A percentile compares a stretch with the other conserved stretches of the same genome.
These are phyloP conservation scores for Ostrea denselamellosa DNA, from an alignment of 1,140 invertebrate genomes.

Conservation along the genomic window DNA sequence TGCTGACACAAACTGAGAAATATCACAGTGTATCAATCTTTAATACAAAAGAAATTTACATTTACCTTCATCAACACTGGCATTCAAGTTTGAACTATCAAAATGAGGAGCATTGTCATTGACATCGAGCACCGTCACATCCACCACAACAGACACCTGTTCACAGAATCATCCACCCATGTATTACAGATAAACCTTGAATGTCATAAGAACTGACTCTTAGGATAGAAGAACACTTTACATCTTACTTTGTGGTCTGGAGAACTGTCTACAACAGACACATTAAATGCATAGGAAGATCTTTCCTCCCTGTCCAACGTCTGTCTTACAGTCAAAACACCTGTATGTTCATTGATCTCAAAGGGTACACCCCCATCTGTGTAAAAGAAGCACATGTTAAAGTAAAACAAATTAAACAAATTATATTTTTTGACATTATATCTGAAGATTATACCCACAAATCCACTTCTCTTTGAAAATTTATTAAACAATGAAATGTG, in stretches of 20 bases:
- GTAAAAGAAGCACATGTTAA: background rate
- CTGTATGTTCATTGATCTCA: background rate
- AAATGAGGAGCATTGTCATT: constrained; percentile 63
- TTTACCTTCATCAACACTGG: constrained; percentile 45
- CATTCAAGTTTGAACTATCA: background rate
- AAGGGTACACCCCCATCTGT: background rate
- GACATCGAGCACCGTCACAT: constrained; percentile 48
- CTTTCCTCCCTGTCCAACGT: constrained; percentile 57
- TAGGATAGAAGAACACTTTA: background rate
- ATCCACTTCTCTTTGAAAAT: too few species aligned
- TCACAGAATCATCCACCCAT: background rate
- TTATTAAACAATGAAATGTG: too few species aligned
- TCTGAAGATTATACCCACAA: too few species aligned
- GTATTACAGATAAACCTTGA: too few species aligned
- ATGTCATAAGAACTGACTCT: too few species aligned
- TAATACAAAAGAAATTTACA: background rate
- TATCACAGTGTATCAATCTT: too few species aligned
- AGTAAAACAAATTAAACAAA: background rate
- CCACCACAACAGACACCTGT: constrained; percentile 46
- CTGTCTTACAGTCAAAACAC: background rate
- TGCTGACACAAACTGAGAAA: too few species aligned
- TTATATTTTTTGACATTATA: background rate
- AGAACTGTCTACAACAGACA: constrained; percentile 46
- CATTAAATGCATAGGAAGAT: constrained; percentile 50
- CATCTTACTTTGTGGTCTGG: background rate